phyloP scores from a whole-genome alignment of 2,888 invertebrate genomes.

The Tenthredo amoena region DNA sequence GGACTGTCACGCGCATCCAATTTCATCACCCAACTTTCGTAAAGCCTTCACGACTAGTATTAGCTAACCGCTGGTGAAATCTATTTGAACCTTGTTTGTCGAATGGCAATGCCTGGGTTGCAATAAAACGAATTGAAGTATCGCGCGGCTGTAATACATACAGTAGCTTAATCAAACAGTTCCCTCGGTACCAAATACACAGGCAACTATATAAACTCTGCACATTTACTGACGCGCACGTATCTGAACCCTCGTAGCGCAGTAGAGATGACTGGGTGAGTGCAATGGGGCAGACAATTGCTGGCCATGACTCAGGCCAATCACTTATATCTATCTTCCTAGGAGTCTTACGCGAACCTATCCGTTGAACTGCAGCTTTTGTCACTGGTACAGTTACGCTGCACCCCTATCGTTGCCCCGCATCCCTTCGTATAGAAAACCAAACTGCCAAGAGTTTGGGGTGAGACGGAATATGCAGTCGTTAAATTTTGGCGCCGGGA shows the following conservation, averaged over 20 bases:
- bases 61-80: constrained; percentile 26
- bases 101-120: constrained; percentile 38
- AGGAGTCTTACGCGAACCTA: constrained; percentile 38
- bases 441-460: constrained; percentile 24
- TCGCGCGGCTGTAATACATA: constrained; percentile 44
- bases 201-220: constrained; percentile 29
- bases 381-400: constrained; percentile 25
- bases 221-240: constrained; percentile 29
- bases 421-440: constrained; percentile 30
- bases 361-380: constrained; percentile 41
- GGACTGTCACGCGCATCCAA: constrained; percentile 41
- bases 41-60: constrained; percentile 36
- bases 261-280: constrained; percentile 47
- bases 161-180: constrained; percentile 50
- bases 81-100: constrained; percentile 49
- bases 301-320: constrained; percentile 49
- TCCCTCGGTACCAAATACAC: constrained; percentile 27
- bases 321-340: constrained; percentile 47
- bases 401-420: constrained; percentile 26
- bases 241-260: constrained; percentile 16
- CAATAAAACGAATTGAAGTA: constrained; percentile 53
- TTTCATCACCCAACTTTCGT: constrained; percentile 25
- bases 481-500: constrained; percentile 33
- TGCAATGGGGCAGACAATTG: constrained; percentile 49
- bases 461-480: constrained; percentile 39